Base-by-base conservation (phyloP, 1,140 invertebrate genomes). In the Euura saliciscinereae region DNA sequence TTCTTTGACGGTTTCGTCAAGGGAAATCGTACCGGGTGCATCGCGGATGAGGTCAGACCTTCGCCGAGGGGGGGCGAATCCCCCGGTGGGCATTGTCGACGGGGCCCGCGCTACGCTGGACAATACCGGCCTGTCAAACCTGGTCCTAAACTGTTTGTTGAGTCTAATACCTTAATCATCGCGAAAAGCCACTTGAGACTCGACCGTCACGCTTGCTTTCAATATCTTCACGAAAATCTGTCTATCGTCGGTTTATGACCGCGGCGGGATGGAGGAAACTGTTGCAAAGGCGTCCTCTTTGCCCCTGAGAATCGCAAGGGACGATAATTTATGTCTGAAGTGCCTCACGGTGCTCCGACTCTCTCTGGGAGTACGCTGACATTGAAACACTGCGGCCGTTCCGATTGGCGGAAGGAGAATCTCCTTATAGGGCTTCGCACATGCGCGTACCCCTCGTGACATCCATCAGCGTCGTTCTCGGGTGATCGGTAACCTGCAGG, bases 361-460 rank as follows among this genome's bases (percentile, higher is more conserved):
- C 28, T 28, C 28, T 28, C 28, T 28, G 28, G 28, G 28, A 71
- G 79, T 11, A 80, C 80, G 80, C 83, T 86, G 83, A 86, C 85
- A 85, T 85, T 84, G 81, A 84, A 87, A 85, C 82, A 83, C 78
- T 78, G 74, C 82, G 78, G 78, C 80, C 74, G 73, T 79, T 82
- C 76, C 77, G 82, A 85, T 85, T 85, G 82, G 82, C 78, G 77
- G 78, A 72, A 28, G 28, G 71, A 65, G 75, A 76, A 83, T 79
- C 81, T 75, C 85, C 85, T 86, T 86, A 86, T 86, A 86, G 85
- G 85, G 84, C 79, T 76, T 69, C 79, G 79, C 83, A 82, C 84
- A 85, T 85, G 84, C 85, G 85, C 84, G 73, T 74, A 72, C 68
- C 75, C 3, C 78, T 80, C 78, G 76, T 79, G 78, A 82, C 81